Evolutionary conservation across 2,113 vertebrate genomes (phyloP), one percentile per base, ranked within the genome.

Genomic region (Aramus guarauna): DNA sequence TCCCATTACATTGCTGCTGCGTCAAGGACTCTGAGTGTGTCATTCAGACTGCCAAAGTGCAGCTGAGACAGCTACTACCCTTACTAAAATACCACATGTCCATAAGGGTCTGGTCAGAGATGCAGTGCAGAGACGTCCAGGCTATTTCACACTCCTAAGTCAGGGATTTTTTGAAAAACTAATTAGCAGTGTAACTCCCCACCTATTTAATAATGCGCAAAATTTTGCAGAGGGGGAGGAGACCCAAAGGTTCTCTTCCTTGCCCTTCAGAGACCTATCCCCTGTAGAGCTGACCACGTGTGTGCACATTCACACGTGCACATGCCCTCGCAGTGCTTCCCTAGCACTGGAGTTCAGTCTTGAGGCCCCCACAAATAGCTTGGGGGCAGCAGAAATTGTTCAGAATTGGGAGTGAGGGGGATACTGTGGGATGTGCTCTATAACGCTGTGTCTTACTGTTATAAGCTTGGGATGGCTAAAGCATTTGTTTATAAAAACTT

Each of bases 21-120:
- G 5, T 6, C 0, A 2, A 64, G 48, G 53, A 8, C 32, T 19
- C 72, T 1, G 22, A 26, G 45, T 8, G 7, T 9, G n/a, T 24
- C 11, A 11, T 12, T 45, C 55, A 13, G 34, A 6, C 36, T 23
- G 55, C 34, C 43, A 4, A 8, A 29, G 60, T 9, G 27, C 60
- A 50, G 80, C 41, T 56, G 67, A 22, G 36, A 26, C 53, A 53
- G 50, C 39, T 24, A 0, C 50, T 24, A 1, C 23, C 52, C 45
- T 37, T 13, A 4, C 11, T 43, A 8, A 37, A 26, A 8, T 4
- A 14, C 30, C 1, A 1, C 29, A 3, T 41, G 26, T 34, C 71
- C 19, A 1, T 9, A 15, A 21, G 36, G 37, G 12, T 23, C 27
- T 3, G 1, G 7, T 12, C n/a, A 24, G 68, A 47, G 47, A 15